These are phyloP conservation scores for Thera britannica DNA, from an alignment of 2,888 invertebrate species.

Conservation along the genomic window DNA sequence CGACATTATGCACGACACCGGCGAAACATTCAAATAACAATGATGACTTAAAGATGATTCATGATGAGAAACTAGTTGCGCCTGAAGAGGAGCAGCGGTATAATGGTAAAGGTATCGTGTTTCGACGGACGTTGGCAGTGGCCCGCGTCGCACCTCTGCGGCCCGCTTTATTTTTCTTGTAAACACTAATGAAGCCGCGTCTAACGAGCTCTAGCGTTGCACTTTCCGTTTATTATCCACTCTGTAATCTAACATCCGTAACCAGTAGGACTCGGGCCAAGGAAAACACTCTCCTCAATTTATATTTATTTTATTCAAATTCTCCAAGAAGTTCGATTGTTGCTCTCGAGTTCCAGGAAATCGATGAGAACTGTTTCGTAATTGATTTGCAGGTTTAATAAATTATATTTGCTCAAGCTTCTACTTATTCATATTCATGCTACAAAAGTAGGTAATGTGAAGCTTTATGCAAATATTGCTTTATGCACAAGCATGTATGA, in stretches of 20 bases:
- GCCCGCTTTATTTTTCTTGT: constrained; percentile 63
- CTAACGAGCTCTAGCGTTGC: constrained; percentile 73
- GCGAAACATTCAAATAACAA: neutral
- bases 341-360: constrained; percentile 19
- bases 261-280: constrained; percentile 26
- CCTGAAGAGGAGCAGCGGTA: constrained; percentile 19
- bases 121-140: constrained; percentile 15
- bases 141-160: constrained; percentile 43
- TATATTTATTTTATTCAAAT: constrained; percentile 33
- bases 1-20: constrained; percentile 9
- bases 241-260: constrained; percentile 62
- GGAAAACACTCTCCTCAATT: constrained; percentile 21
- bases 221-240: constrained; percentile 69
- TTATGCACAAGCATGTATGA: too few species aligned
- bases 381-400: constrained; percentile 20
- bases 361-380: constrained; percentile 23
- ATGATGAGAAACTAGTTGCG: constrained; percentile 13
- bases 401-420: constrained; percentile 8
- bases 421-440: too few species aligned
- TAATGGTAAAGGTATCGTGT: constrained; percentile 37
- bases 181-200: constrained; percentile 74
- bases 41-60: neutral
- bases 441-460: too few species aligned
- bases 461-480: constrained; percentile 1
- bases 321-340: constrained; percentile 16